Base-by-base conservation (phyloP, 2,797 vertebrate species). In the Pterois miles region DNA sequence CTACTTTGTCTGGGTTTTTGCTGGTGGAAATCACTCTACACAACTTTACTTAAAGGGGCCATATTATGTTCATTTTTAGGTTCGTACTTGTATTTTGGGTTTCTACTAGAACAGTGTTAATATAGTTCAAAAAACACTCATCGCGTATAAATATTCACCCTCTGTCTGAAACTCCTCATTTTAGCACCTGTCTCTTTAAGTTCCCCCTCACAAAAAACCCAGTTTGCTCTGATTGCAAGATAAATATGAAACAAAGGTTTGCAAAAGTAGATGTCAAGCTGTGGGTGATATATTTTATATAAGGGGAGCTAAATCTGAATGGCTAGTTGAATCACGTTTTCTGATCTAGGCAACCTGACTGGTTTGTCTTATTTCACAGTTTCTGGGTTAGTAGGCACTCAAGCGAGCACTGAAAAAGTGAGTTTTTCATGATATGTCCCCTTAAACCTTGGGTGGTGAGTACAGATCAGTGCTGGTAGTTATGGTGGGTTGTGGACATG, bases 291-390 rank as follows among this genome's bases (percentile, higher is more conserved):
- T 48, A 48, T 20, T 48, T n/a, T 10, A 48, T 48, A 48, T 46
- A 48, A 48, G 20, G 18, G 46, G 20, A 20, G 1, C 0, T n/a
- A n/a, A 48, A 48, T 48, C 46, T 48, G 46, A 48, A 48, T n/a
- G 46, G 1, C 46, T 48, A n/a, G 0, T n/a, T 48, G 46, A 0
- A 9, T 0, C 46, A n/a, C 20, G 20, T 48, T 48, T 48, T 48
- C 46, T 48, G 46, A 48, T 48, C 20, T n/a, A 48, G 20, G 20
- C 46, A n/a, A 14, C 46, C 20, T 1, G 46, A 2, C 46, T 48
- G 46, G 20, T 1, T 48, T n/a, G 46, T 48, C 20, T 48, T n/a
- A n/a, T 48, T 20, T 48, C 46, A 48, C 8, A 48, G 46, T n/a
- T n/a, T 48, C 8, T 48, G 46, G 4, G 46, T 48, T 48, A 20